These are phyloP conservation scores for Carduelis carduelis DNA, from an alignment of 2,797 vertebrate species.

Conservation along the genomic window DNA sequence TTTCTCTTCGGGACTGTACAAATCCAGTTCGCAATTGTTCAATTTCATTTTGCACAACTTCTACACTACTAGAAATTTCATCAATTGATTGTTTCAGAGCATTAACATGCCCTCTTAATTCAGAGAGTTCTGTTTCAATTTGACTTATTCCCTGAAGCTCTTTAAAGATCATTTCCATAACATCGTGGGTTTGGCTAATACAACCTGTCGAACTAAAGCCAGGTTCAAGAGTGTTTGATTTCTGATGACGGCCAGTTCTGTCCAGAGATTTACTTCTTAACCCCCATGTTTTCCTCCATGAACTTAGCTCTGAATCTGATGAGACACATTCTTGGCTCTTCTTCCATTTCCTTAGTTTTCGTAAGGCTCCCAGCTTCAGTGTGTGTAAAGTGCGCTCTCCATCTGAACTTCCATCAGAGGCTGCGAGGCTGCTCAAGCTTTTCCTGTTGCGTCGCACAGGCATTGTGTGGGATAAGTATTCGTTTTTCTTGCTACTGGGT, in stretches of 20 bases:
- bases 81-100: conserved; percentile 97
- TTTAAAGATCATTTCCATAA: conserved; percentile 99
- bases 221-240: conserved; percentile 87
- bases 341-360: conserved; percentile 96
- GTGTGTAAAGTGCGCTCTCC: conserved; percentile 92
- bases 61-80: conserved; percentile 98
- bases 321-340: conserved; percentile 98
- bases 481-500: conserved; percentile 80
- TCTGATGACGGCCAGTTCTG: conserved; percentile 88
- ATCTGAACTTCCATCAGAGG: conserved; percentile 96
- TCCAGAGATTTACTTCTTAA: conserved; percentile 97
- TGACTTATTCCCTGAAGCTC: conserved; percentile 99
- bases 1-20: conserved; percentile 96
- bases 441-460: conserved; percentile 95
- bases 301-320: conserved; percentile 96
- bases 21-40: conserved; percentile 96
- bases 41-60: conserved; percentile 98
- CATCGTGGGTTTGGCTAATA: conserved; percentile 97
- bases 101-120: conserved; percentile 95
- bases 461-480: conserved; percentile 86
- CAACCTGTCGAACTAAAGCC: conserved; percentile 95
- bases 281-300: conserved; percentile 92
- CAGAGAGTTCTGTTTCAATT: conserved; percentile 96
- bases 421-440: conserved; percentile 93
- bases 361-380: conserved; percentile 89